Evolutionary conservation across 1,140 invertebrate genomes (phyloP).

Genomic region (Paralvinella palmiformis): DNA sequence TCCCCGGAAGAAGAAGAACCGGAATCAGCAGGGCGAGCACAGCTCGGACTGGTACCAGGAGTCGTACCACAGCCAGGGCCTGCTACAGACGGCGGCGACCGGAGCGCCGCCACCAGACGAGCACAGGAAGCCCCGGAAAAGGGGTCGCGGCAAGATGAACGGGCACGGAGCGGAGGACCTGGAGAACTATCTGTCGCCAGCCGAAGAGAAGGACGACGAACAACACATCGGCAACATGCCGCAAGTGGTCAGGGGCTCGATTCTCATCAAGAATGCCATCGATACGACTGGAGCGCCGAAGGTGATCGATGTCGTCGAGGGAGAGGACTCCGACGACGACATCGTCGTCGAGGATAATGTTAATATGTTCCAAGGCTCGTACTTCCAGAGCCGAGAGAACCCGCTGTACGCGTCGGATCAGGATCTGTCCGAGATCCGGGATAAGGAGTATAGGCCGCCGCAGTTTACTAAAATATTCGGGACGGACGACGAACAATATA

Average conservation of each 20-base stretch:
- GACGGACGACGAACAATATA: background rate
- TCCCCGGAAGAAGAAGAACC: too few relatives aligned
- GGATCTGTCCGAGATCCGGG: background rate
- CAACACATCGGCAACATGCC: slow-evolving; percentile 8
- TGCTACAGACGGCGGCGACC: too few relatives aligned
- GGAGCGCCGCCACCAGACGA: too few relatives aligned
- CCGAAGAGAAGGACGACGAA: background rate
- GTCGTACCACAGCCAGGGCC: too few relatives aligned
- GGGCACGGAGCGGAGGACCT: background rate
- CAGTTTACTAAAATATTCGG: slow-evolving; percentile 1
- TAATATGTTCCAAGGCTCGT: slow-evolving; percentile 19
- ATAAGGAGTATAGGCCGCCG: background rate
- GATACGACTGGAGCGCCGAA: slow-evolving; percentile 8
- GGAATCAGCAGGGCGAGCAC: too few relatives aligned
- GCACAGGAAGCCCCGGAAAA: too few relatives aligned
- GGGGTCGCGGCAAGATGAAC: slow-evolving; percentile 1
- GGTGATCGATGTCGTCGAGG: slow-evolving; percentile 11
- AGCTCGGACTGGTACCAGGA: too few relatives aligned
- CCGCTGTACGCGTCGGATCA: slow-evolving; percentile 17
- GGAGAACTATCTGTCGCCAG: slow-evolving; percentile 1
- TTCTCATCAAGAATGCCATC: slow-evolving; percentile 20
- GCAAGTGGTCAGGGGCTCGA: slow-evolving; percentile 14
- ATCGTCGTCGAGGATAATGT: slow-evolving; percentile 13
- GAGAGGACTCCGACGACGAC: background rate
- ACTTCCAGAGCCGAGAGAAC: slow-evolving; percentile 17